Base-by-base conservation (phyloP, 2,113 vertebrate genomes). In the Lamprotornis superbus region DNA sequence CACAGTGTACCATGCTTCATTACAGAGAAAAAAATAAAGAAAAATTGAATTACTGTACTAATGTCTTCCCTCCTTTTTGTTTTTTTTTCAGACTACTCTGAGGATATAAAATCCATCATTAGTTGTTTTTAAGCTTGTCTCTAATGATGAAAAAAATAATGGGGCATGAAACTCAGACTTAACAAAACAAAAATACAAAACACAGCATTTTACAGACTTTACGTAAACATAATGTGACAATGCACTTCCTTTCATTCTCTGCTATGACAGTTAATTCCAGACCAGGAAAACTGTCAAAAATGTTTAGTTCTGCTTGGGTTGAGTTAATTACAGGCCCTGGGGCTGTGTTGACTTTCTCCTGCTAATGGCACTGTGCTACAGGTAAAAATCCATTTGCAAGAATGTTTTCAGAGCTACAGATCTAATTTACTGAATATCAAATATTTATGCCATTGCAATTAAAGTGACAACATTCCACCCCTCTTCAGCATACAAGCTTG, bases 241-340 rank as follows among this genome's bases (percentile, higher is more conserved):
- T 98, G 98, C 98, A 98, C 98, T 98, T 98, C 98, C 98, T 98
- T 98, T 99, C 98, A 98, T 98, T 98, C 98, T 99, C 98, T 97
- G 97, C 98, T 98, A 98, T 99, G 99, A 99, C 99, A 99, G 99
- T 99, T 99, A 98, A 99, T 99, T 99, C 98, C 98, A 98, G 98
- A 99, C 98, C 97, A 99, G 98, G 98, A 99, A 98, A 99, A 99
- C 98, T 98, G 99, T 99, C 99, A 99, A 98, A 99, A 99, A 99
- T 99, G 98, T 99, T 99, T 99, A 99, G 99, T 98, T 98, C 98
- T 98, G 99, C 99, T 98, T 98, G 98, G 98, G 97, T 98, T 98
- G 98, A 99, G 98, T 99, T 99, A 99, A 99, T 99, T 99, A 99
- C 98, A 97, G 98, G 98, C 98, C 98, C 98, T 68, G 97, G 97